Evolutionary conservation across 2,888 invertebrate species (phyloP).

Genomic region (Pachliopta kotzebuea): DNA sequence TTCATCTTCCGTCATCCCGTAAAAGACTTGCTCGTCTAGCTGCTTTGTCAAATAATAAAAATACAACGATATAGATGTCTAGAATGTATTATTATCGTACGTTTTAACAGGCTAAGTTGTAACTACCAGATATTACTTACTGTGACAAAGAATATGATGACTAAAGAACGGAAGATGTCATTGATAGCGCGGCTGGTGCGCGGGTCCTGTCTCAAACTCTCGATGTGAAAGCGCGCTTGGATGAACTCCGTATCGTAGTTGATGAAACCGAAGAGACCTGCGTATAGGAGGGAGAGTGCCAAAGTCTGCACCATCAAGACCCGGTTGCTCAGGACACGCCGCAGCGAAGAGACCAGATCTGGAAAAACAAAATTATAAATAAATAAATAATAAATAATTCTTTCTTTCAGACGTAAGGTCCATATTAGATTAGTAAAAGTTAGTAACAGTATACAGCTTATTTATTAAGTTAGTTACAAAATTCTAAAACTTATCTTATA

Average conservation of each 20-base stretch:
- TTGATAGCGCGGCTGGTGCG: constrained; percentile 54
- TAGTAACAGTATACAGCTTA: no score
- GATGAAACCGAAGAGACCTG: constrained; percentile 58
- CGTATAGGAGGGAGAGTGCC: constrained; percentile 51
- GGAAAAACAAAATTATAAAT: constrained; percentile 28
- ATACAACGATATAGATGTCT: no score
- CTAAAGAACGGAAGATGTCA: constrained; percentile 62
- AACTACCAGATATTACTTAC: constrained; percentile 41
- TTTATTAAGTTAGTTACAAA: no score
- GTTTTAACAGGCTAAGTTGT: no score
- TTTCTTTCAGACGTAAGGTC: no score
- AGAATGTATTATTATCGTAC: no score
- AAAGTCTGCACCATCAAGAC: constrained; percentile 51
- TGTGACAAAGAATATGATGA: constrained; percentile 68
- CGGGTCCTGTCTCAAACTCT: constrained; percentile 55
- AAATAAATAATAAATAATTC: no score
- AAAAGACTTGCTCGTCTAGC: no score
- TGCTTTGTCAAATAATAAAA: no score
- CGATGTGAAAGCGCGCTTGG: constrained; percentile 61
- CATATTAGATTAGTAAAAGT: no score
- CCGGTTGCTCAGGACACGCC: constrained; percentile 51
- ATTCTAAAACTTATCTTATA: no score
- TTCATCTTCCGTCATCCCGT: no score
- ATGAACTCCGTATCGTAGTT: constrained; percentile 54
- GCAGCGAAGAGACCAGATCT: constrained; percentile 50